Evolutionary conservation across 2,888 invertebrate genomes (phyloP).

Genomic region (Brachylomia viminalis): DNA sequence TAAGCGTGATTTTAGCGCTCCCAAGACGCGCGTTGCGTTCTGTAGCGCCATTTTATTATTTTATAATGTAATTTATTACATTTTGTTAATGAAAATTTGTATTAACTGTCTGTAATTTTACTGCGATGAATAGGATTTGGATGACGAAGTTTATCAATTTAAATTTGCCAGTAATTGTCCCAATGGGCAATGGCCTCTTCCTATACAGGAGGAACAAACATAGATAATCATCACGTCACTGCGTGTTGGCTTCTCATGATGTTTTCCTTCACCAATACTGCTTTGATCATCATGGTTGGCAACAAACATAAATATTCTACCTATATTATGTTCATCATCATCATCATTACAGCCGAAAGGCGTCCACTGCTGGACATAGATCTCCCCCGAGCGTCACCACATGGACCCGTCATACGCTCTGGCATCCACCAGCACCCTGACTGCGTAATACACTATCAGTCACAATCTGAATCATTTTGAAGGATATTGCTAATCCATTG

Average conservation of each 20-base stretch:
- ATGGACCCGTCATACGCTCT: too few species aligned
- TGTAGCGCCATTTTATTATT: conserved; percentile 46
- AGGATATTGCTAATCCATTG: too few species aligned
- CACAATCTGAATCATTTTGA: too few species aligned
- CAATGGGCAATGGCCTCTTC: background rate
- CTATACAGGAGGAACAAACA: background rate
- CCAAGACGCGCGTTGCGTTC: conserved; percentile 46
- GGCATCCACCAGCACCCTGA: too few species aligned
- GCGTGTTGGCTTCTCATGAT: background rate
- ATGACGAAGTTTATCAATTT: conserved; percentile 38
- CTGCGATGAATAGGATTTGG: conserved; percentile 10
- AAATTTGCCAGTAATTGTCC: conserved; percentile 2
- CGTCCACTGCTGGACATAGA: background rate
- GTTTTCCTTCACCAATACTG: background rate
- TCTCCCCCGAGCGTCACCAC: too few species aligned
- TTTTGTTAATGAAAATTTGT: conserved; percentile 46
- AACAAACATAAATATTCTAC: background rate
- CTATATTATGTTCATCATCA: background rate
- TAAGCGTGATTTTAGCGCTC: conserved; percentile 60
- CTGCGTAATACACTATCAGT: too few species aligned
- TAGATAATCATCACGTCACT: background rate
- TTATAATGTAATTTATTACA: conserved; percentile 35
- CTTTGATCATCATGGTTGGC: background rate
- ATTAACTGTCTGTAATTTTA: conserved; percentile 30
- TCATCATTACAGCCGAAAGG: background rate